Evolutionary conservation across 2,113 vertebrate species (phyloP).

Genomic region (Rhinopomastus cyanomelas): DNA sequence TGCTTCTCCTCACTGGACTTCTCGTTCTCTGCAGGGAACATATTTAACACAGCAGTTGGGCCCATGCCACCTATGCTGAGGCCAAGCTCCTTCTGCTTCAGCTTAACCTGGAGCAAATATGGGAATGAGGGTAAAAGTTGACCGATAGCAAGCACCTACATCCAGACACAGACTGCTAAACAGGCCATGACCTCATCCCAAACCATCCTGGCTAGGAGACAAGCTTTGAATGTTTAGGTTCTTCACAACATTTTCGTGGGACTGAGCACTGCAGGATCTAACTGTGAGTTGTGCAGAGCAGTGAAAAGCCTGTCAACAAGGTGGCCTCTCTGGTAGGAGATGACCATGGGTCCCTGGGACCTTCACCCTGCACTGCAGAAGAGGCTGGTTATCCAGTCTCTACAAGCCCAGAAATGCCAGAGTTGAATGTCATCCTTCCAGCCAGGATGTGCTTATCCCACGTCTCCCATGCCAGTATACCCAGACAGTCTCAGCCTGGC

Average conservation of each 20-base stretch:
- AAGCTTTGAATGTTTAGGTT: background rate
- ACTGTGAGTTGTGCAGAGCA: background rate
- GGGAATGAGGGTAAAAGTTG: background rate
- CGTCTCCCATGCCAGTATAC: background rate
- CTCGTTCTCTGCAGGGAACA: conserved; percentile 78
- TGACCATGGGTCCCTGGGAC: background rate
- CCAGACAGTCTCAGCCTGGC: background rate
- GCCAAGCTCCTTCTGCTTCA: background rate
- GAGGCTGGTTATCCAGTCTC: background rate
- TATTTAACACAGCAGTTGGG: background rate
- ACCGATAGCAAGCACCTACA: background rate
- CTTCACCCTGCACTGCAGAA: background rate
- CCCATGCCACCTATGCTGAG: background rate
- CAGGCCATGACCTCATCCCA: background rate
- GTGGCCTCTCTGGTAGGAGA: background rate
- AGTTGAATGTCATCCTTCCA: background rate
- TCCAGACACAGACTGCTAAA: background rate
- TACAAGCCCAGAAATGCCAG: background rate
- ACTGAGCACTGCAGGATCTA: background rate
- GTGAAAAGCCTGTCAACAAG: background rate
- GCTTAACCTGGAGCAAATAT: background rate
- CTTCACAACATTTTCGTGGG: background rate
- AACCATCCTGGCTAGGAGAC: background rate
- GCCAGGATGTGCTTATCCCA: background rate
- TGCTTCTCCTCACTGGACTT: conserved; percentile 83